Base-by-base conservation (phyloP, 1,140 invertebrate species). In the Drosophila arizonae region DNA sequence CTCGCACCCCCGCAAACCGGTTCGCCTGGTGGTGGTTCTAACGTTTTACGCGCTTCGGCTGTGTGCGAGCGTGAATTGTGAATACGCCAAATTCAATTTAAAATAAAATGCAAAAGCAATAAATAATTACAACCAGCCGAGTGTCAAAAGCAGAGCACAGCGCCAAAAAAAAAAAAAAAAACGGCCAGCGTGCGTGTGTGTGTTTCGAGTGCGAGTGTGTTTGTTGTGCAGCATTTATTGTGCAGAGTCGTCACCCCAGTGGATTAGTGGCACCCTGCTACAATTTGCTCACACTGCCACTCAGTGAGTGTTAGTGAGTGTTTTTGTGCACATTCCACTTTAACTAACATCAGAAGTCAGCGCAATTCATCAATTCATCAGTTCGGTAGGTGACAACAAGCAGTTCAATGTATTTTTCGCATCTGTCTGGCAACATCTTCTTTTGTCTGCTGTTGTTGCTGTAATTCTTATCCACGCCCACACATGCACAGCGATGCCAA, bases 191-290 rank as follows among this genome's bases (percentile, higher is more conserved):
- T 15, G 36, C 43, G 66, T 60, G 65, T 63, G 54, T 45, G 4
- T 30, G 28, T 24, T 24, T 24, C 2, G 21, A 24, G 4, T 30
- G 28, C 4, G 60, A 45, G 63, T 61, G 70, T 68, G 60, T 65
- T 57, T 76, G 73, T 45, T 30, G 77, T 72, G 77, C 24, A 76
- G 60, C 71, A 68, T 46, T 77, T 70, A 24, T 87, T 81, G 68
- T 79, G 69, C 82, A 72, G 78, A 87, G 82, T 89, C 84, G 84
- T 81, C 84, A 88, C 84, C 70, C 74, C 86, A 45, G 82, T 88
- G 84, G 84, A 88, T 89, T 88, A 88, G 84, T 88, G 84, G 84
- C 77, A 84, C 85, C 69, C 69, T 89, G 84, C 69, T 74, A 78
- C 69, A 67, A 76, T 57, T 72, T 71, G 72, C 84, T 72, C 72